These are phyloP conservation scores for Deilephila elpenor DNA, from an alignment of 2,888 invertebrate species.

Conservation along the genomic window DNA sequence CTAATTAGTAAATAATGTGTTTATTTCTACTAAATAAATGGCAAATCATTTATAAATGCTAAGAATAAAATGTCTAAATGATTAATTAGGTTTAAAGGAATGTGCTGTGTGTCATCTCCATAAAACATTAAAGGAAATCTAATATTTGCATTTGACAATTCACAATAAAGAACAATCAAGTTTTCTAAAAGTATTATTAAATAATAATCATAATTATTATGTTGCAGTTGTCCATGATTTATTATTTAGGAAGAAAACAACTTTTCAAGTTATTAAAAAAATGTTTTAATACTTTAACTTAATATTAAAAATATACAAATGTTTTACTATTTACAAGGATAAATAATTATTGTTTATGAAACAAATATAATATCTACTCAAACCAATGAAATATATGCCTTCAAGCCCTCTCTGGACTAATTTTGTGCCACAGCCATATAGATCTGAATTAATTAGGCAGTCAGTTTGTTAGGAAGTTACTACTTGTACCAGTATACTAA, in stretches of 20 bases:
- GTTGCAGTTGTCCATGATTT: too few species aligned
- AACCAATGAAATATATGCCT: not conserved
- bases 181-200: too few species aligned
- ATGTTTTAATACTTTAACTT: not conserved
- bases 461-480: not conserved
- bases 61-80: too few species aligned
- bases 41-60: too few species aligned
- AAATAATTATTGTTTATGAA: not conserved
- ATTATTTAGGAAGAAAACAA: not conserved
- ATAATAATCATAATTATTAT: too few species aligned
- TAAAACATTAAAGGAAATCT: too few species aligned
- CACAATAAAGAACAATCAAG: too few species aligned
- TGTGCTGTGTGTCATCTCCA: too few species aligned
- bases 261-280: not conserved
- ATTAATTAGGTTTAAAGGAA: too few species aligned
- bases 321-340: conserved; percentile 5
- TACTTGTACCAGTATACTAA: not conserved
- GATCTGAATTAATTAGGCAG: not conserved
- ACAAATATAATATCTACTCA: not conserved
- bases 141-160: too few species aligned
- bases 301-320: not conserved
- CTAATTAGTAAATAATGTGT: too few species aligned
- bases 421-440: not conserved
- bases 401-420: not conserved
- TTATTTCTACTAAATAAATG: too few species aligned